phyloP scores from a whole-genome alignment of 2,888 invertebrate species.

The Phengaris arion region DNA sequence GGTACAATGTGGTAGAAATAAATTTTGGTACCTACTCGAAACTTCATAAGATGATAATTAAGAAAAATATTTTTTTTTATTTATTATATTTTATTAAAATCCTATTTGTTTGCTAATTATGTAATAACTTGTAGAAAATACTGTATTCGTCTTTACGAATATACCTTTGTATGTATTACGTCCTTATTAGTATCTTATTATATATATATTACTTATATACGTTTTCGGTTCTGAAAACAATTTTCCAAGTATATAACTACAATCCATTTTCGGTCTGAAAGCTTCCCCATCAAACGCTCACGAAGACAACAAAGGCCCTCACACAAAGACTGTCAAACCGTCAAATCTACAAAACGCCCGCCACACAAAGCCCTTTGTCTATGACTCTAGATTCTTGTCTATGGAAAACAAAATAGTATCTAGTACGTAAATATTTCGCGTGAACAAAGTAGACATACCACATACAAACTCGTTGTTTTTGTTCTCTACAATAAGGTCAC shows the following conservation, averaged over 20 bases:
- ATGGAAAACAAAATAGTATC: background rate
- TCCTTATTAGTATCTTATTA: background rate
- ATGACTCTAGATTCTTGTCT: slow-evolving; percentile 8
- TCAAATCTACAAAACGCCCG: slow-evolving; percentile 25
- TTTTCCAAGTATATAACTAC: background rate
- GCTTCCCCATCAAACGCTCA: background rate
- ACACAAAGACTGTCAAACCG: slow-evolving; percentile 32
- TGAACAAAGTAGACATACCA: background rate
- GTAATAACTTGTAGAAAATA: too few relatives aligned
- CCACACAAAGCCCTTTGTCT: slow-evolving; percentile 30
- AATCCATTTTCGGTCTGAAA: background rate
- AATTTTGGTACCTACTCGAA: too few relatives aligned
- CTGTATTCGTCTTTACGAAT: too few relatives aligned
- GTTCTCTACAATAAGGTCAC: slow-evolving; percentile 16
- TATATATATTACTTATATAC: background rate
- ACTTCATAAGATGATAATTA: too few relatives aligned
- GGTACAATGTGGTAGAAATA: too few relatives aligned
- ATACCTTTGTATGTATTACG: too few relatives aligned
- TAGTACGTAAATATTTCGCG: slow-evolving; percentile 14
- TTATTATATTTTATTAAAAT: too few relatives aligned
- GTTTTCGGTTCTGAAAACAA: background rate
- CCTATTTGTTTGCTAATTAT: too few relatives aligned
- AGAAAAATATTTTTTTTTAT: too few relatives aligned
- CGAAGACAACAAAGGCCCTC: slow-evolving; percentile 19
- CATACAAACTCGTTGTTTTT: background rate